A percentile compares a stretch with the other conserved stretches of the same genome.
Evolutionary conservation across 1,140 invertebrate species (phyloP).

Genomic region (Penaeus indicus): DNA sequence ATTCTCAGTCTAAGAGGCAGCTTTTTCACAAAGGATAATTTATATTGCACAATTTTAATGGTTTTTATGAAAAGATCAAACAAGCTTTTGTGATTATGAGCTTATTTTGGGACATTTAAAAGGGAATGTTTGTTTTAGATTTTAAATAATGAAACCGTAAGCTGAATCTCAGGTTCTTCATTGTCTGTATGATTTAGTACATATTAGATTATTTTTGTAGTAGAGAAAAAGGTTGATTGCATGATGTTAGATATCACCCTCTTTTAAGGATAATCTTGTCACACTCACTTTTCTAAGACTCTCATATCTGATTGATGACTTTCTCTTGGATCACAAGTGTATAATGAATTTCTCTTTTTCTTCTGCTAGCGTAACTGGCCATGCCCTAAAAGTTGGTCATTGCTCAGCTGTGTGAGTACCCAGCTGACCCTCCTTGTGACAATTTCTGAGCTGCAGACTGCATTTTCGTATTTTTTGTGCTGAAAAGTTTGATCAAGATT

Average conservation of each 20-base stretch:
- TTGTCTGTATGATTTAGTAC: no score
- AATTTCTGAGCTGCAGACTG: slow-evolving; percentile 19
- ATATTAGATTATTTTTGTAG: no score
- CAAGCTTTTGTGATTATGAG: no score
- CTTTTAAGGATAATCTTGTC: neutral
- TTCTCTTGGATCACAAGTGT: neutral
- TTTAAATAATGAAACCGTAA: no score
- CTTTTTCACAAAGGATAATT: no score
- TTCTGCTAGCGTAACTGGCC: slow-evolving; percentile 46
- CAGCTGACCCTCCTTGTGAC: slow-evolving; percentile 20
- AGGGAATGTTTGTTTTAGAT: no score
- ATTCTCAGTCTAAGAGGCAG: no score
- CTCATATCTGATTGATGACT: slow-evolving; percentile 3
- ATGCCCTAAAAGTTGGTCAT: slow-evolving; percentile 48
- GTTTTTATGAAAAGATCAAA: no score
- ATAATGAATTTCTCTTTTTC: slow-evolving; percentile 12
- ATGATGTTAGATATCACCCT: neutral
- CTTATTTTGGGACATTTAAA: no score
- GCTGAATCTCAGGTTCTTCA: no score
- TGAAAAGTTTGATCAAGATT: neutral
- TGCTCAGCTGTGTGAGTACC: slow-evolving; percentile 47
- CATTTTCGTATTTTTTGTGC: neutral
- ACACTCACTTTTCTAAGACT: neutral
- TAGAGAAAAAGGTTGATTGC: neutral
- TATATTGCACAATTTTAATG: no score